Evolutionary conservation across 2,797 vertebrate species (phyloP).

Genomic region (Apodemus agrarius): DNA sequence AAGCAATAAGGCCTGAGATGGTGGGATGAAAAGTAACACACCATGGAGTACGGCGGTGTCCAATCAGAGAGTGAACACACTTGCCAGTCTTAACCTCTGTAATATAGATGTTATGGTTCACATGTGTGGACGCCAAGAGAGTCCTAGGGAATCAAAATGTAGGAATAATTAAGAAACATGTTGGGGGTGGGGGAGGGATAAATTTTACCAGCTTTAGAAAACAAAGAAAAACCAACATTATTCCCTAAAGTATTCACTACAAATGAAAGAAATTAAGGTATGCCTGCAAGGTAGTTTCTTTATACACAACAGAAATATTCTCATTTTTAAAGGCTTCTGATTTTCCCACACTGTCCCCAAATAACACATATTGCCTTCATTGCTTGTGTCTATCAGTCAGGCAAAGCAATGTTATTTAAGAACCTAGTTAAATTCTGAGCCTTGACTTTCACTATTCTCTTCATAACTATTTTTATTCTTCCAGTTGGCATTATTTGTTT

Average conservation of each 20-base stretch:
- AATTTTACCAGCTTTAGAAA: constrained; percentile 35
- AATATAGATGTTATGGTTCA: constrained; percentile 99
- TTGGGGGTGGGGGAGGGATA: not conserved
- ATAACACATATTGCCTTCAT: constrained; percentile 26
- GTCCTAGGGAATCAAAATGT: constrained; percentile 88
- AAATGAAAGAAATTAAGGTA: not conserved
- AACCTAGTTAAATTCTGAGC: constrained; percentile 36
- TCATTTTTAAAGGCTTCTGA: constrained; percentile 44
- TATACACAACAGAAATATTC: constrained; percentile 42
- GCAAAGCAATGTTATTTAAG: not conserved
- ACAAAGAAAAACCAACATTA: constrained; percentile 4
- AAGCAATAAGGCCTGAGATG: constrained; percentile 98
- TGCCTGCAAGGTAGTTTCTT: not conserved
- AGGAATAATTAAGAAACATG: not conserved
- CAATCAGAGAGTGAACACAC: constrained; percentile 98
- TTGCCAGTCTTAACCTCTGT: constrained; percentile 99
- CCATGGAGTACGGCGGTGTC: constrained; percentile 98
- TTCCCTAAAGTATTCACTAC: not conserved
- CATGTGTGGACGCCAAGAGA: constrained; percentile 98
- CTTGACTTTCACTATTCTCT: constrained; percentile 5
- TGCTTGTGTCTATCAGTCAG: not conserved
- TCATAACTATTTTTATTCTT: constrained; percentile 40
- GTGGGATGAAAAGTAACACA: constrained; percentile 99
- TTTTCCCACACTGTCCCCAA: constrained; percentile 29
- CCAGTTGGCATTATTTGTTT: not conserved